Percentiles rank a stretch among this genome's conserved stretches.
These are phyloP conservation scores for Prietella phreatophila DNA, from an alignment of 2,113 vertebrate species.

Conservation along the genomic window DNA sequence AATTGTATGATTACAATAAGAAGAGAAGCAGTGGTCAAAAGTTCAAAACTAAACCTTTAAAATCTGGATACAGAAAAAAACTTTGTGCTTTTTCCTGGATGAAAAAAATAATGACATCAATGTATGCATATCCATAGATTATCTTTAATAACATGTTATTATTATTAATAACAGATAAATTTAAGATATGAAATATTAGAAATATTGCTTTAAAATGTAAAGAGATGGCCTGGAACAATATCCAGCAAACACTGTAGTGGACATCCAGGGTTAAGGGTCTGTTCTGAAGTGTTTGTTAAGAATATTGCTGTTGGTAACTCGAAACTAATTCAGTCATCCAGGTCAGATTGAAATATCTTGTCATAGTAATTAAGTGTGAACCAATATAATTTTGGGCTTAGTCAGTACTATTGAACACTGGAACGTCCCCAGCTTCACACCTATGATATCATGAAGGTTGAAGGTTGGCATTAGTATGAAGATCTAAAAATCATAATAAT, in stretches of 20 bases:
- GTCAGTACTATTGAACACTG: background rate
- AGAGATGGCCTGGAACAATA: background rate
- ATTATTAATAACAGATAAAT: background rate
- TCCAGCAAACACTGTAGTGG: background rate
- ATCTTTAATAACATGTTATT: no score
- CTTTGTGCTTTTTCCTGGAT: background rate
- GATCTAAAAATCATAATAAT: background rate
- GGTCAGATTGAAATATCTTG: background rate
- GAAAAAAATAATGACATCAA: background rate
- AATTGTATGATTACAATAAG: background rate
- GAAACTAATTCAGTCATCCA: background rate
- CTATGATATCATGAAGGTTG: background rate
- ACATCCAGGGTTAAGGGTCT: background rate
- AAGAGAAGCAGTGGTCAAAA: background rate
- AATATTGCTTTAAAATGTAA: background rate
- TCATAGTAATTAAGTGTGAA: background rate
- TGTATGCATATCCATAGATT: background rate
- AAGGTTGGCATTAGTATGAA: background rate
- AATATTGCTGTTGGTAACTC: background rate
- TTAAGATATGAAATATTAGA: background rate
- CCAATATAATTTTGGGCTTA: background rate
- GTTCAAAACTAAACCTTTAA: background rate
- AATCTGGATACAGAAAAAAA: background rate
- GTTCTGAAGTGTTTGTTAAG: background rate
- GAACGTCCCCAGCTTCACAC: background rate